phyloP scores from a whole-genome alignment of 2,113 vertebrate species.

The Acanthisitta chloris region DNA sequence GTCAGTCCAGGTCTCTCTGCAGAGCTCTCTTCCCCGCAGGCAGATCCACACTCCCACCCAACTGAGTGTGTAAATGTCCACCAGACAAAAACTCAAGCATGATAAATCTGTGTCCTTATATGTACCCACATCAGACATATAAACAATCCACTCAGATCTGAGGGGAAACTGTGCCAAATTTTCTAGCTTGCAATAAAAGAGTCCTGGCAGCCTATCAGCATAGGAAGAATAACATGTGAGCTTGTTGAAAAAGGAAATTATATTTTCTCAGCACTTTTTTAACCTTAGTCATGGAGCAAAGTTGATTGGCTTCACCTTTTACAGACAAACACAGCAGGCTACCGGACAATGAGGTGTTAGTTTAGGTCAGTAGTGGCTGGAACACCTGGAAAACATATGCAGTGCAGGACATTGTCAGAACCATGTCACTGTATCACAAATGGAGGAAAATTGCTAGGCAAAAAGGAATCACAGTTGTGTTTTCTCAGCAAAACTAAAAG shows the following conservation, averaged over 20 bases:
- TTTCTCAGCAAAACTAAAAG: not conserved
- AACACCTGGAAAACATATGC: not conserved
- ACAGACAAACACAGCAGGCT: not conserved
- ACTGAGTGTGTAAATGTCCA: not conserved
- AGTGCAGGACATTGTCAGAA: not conserved
- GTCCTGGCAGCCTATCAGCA: not conserved
- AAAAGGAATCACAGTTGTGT: not conserved
- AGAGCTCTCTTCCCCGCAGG: too few relatives aligned
- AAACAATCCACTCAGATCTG: not conserved
- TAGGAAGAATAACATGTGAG: not conserved
- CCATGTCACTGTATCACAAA: not conserved
- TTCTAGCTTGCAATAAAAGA: not conserved
- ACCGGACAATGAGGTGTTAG: too few relatives aligned
- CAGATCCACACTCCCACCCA: too few relatives aligned
- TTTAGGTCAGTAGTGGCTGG: not conserved
- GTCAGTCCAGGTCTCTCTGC: too few relatives aligned
- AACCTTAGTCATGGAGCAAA: not conserved
- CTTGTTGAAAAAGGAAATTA: not conserved
- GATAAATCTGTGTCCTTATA: not conserved
- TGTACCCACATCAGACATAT: not conserved
- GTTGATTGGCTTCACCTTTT: not conserved
- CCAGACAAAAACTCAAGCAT: not conserved
- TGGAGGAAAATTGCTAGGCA: not conserved
- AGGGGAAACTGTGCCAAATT: not conserved
- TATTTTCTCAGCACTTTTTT: not conserved